Evolutionary conservation across 2,113 vertebrate species (phyloP), one percentile per base, ranked within the genome.

Genomic region (Motacilla tschutschensis): DNA sequence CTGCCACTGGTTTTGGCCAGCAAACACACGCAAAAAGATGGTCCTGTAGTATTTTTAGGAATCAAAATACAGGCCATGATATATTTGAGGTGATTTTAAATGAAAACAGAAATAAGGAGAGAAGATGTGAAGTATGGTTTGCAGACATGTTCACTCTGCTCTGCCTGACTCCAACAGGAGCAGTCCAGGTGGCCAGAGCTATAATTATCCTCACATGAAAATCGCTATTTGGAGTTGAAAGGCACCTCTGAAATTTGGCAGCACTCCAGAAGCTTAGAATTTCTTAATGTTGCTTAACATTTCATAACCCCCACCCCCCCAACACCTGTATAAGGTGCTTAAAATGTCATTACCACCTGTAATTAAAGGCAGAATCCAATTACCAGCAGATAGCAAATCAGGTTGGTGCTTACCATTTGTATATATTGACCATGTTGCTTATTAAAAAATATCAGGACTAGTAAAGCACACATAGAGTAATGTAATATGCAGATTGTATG

Each of bases 271-370:
- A 95, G 82, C 85, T 95, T 72, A 85, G 83, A 94, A 83, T 95
- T 95, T 78, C 92, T 96, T 96, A 96, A 94, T 95, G 75, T 85
- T 93, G 53, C 93, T 93, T 93, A 89, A 86, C 71, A 92, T 93
- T 86, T 95, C 91, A 94, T 93, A 93, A 83, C 62, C 26, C 83
- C 63, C 72, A 59, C 69, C 87, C 51, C 72, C 60, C 79, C 46
- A 96, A 76, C 95, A 97, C 95, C 95, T 97, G 91, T 93, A 95
- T 89, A 95, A 94, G 88, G 94, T 96, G 87, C 96, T 97, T 96
- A 97, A 96, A 97, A 97, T 95, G 90, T 89, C 95, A 97, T 97
- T 96, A 95, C 94, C 88, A 95, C 87, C 89, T 96, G 93, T 96
- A 97, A 97, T 97, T 97, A 96, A 93, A 95, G 41, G 50, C 85